Base-by-base conservation (phyloP, 2,888 invertebrate genomes). In the Luffia ferchaultella region DNA sequence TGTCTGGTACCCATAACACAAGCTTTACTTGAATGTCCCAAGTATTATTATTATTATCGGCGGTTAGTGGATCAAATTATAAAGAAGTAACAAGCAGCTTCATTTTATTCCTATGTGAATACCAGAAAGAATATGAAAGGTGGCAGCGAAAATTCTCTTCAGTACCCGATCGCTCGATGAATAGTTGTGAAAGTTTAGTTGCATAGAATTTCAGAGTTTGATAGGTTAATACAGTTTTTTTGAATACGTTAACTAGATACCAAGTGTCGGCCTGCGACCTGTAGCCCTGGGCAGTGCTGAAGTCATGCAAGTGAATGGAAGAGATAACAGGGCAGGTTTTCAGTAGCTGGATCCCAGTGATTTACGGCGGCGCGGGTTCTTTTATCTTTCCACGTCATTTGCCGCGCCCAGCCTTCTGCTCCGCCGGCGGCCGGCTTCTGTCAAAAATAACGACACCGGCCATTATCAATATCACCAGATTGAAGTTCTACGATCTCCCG, bases 361-460 rank as follows among this genome's bases (percentile, higher is more conserved):
- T 30, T 30, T 30, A 30, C 30, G 30, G 30, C 30, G 30, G 30
- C 30, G 30, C 30, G 5, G 30, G 30, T 12, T 30, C 30, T 12
- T 30, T 30, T 30, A 46, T 46, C 46, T 46, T 46, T 46, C 46
- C 46, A 30, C 30, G 9, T 20, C 46, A 46, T 46, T 46, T 46
- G 30, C 16, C 30, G 30, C 30, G 30, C 30, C 30, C 30, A 12
- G 30, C 30, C 30, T 30, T 30, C 30, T 30, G 30, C 30, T 30
- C 30, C 30, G 30, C 5, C 30, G 30, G 30, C 30, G 5, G 30
- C 5, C 30, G 30, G 30, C 30, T 3, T 30, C 30, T 7, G 12
- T 7, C 3, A 30, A 30, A 7, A 30, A 30, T 12, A 12, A 30
- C 30, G 5, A 12, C 30, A 7, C 12, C 5, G 3, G 30, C 30